These are phyloP conservation scores for Styela plicata DNA, from an alignment of 23 tunicate species.

Conservation along the genomic window DNA sequence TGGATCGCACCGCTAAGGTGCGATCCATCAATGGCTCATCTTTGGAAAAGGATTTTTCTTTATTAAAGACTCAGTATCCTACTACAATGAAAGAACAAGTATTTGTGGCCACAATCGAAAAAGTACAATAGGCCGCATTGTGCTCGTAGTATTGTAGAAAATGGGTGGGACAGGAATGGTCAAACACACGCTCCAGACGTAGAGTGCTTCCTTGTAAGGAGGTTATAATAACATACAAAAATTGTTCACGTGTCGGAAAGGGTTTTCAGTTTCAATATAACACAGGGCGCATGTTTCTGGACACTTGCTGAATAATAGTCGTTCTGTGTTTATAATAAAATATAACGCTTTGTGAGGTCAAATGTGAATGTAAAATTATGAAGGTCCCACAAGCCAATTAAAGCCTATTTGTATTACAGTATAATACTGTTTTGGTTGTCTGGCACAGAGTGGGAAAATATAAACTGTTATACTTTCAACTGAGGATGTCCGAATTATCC, in stretches of 20 bases:
- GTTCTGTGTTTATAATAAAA: background rate
- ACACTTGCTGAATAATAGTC: background rate
- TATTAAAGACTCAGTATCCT: no score
- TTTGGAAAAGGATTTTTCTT: background rate
- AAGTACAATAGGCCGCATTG: background rate
- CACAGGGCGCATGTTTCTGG: background rate
- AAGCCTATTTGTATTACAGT: no score
- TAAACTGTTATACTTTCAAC: no score
- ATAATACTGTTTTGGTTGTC: no score
- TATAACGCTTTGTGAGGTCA: background rate
- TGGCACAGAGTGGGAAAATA: no score
- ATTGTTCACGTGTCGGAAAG: background rate
- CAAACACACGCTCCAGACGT: constrained; percentile 2
- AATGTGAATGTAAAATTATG: background rate
- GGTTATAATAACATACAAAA: constrained; percentile 15
- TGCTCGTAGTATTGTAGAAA: background rate
- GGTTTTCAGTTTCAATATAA: background rate
- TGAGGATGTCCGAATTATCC: no score
- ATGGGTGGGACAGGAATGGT: background rate
- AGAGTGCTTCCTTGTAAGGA: constrained; percentile 7
- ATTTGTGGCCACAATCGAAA: background rate
- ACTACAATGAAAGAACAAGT: background rate
- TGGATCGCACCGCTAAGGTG: background rate
- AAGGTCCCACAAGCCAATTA: background rate
- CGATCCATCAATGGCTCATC: background rate